Percentiles rank a stretch among this genome's conserved stretches.
Conservation (phyloP, 2,888 invertebrate genomes). For the Platycheirus rosarum region DNA sequence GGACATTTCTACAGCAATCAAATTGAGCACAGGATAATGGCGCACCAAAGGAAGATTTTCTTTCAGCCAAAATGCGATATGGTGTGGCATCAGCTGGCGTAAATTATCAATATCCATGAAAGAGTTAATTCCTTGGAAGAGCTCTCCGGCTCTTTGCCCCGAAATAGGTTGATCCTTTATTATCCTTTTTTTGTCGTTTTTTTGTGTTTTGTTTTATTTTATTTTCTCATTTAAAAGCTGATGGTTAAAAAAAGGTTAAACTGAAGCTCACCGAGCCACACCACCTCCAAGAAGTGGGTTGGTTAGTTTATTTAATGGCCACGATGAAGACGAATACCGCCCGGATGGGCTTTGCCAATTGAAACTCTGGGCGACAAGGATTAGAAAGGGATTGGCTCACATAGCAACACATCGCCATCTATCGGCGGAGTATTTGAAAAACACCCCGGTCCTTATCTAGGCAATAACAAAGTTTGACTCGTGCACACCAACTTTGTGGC, state of each 20-base stretch:
- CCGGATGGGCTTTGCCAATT: constrained; percentile 56
- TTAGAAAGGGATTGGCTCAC: constrained; percentile 44
- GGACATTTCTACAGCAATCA: constrained; percentile 64
- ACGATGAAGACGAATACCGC: constrained; percentile 33
- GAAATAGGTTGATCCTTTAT: constrained; percentile 61
- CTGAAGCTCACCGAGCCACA: constrained; percentile 24
- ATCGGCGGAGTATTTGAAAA: too few species aligned
- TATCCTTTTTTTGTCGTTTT: constrained; percentile 56
- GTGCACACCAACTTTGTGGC: too few species aligned
- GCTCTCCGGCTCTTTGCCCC: constrained; percentile 13
- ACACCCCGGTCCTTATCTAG: constrained; percentile 33
- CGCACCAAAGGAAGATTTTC: constrained; percentile 31
- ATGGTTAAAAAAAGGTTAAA: constrained; percentile 58
- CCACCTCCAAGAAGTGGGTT: not conserved
- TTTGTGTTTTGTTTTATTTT: constrained; percentile 52
- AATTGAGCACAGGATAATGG: constrained; percentile 60
- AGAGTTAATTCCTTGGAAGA: constrained; percentile 65
- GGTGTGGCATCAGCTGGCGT: constrained; percentile 64
- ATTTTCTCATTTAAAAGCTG: constrained; percentile 39
- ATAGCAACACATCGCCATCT: not conserved
- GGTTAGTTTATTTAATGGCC: constrained; percentile 57
- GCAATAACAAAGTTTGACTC: constrained; percentile 62
- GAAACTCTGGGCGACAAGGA: constrained; percentile 25
- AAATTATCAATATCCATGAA: constrained; percentile 72
- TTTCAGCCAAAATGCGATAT: constrained; percentile 45